A percentile compares a stretch with the other conserved stretches of the same genome.
phyloP scores from a whole-genome alignment of 2,888 invertebrate genomes.

The Cerceris rybyensis region DNA sequence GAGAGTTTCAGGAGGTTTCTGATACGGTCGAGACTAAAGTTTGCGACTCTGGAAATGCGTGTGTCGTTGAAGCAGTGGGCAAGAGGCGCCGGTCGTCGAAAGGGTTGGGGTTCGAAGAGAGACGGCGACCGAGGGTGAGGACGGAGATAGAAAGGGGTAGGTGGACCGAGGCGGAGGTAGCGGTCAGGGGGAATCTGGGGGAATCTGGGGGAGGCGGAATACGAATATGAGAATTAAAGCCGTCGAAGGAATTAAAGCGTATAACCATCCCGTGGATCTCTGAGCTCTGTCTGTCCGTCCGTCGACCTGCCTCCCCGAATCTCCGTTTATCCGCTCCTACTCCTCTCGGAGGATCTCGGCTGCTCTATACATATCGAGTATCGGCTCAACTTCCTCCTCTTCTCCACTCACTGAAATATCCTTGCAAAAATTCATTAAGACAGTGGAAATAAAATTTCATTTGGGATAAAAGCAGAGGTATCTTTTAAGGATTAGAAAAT shows the following conservation, averaged over 20 bases:
- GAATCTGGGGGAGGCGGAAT: conserved; percentile 68
- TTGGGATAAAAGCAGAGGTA: too few relatives aligned
- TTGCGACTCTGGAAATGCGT: conserved; percentile 65
- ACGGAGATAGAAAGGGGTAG: conserved; percentile 46
- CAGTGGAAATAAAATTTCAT: conserved; percentile 12
- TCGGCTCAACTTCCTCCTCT: conserved; percentile 68
- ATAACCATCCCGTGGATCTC: conserved; percentile 74
- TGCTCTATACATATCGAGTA: conserved; percentile 73
- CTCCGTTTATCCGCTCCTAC: conserved; percentile 58
- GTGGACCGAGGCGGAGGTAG: conserved; percentile 52
- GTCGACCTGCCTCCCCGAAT: conserved; percentile 52
- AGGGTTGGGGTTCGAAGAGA: conserved; percentile 64
- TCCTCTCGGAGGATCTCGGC: conserved; percentile 57
- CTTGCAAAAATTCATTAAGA: conserved; percentile 40
- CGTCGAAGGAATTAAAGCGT: conserved; percentile 81
- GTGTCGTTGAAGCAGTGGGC: conserved; percentile 65
- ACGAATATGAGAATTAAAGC: conserved; percentile 81
- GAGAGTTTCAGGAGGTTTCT: not conserved
- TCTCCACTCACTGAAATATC: conserved; percentile 9
- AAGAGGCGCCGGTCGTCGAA: conserved; percentile 63
- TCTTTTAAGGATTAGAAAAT: too few relatives aligned
- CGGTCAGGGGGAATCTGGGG: conserved; percentile 57
- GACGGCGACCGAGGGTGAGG: conserved; percentile 47
- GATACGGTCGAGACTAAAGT: conserved; percentile 22
- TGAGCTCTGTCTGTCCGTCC: conserved; percentile 67